These are phyloP conservation scores for Rhingia rostrata DNA, from an alignment of 2,888 invertebrate species.

Conservation along the genomic window DNA sequence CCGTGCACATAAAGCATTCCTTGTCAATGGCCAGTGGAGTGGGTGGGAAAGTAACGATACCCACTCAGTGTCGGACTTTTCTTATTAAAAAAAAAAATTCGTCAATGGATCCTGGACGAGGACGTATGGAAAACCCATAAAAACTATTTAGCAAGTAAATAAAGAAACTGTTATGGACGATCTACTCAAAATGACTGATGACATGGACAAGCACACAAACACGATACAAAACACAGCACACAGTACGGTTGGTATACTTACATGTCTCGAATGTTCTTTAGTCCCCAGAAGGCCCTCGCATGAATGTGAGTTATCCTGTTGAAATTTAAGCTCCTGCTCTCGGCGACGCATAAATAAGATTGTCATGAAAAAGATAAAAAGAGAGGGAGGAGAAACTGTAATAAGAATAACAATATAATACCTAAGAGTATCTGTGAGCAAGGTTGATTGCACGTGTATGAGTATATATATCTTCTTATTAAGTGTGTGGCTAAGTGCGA, in stretches of 20 bases:
- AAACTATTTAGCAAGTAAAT: constrained; percentile 71
- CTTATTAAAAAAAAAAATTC: constrained; percentile 29
- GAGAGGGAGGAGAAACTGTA: constrained; percentile 24
- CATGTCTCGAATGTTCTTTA: constrained; percentile 83
- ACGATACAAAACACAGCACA: constrained; percentile 61
- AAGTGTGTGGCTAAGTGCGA: constrained; percentile 60
- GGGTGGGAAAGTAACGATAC: neutral
- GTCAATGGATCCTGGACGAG: constrained; percentile 3
- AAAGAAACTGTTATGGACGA: constrained; percentile 47
- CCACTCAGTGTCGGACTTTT: neutral
- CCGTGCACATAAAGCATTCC: neutral
- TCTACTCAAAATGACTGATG: constrained; percentile 76
- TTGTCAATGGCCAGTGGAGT: neutral
- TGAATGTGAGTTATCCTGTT: constrained; percentile 83
- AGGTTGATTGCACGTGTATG: constrained; percentile 3
- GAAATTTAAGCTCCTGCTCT: constrained; percentile 79
- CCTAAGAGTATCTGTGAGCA: constrained; percentile 15
- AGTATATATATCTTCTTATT: constrained; percentile 33
- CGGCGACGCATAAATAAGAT: constrained; percentile 42
- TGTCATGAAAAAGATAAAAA: constrained; percentile 20
- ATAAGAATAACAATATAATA: constrained; percentile 48
- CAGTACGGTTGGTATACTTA: constrained; percentile 81
- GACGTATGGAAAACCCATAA: constrained; percentile 51
- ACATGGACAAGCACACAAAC: constrained; percentile 67
- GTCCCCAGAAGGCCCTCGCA: constrained; percentile 82